phyloP scores from a whole-genome alignment of 2,888 invertebrate species.

The Limnephilus lunatus region DNA sequence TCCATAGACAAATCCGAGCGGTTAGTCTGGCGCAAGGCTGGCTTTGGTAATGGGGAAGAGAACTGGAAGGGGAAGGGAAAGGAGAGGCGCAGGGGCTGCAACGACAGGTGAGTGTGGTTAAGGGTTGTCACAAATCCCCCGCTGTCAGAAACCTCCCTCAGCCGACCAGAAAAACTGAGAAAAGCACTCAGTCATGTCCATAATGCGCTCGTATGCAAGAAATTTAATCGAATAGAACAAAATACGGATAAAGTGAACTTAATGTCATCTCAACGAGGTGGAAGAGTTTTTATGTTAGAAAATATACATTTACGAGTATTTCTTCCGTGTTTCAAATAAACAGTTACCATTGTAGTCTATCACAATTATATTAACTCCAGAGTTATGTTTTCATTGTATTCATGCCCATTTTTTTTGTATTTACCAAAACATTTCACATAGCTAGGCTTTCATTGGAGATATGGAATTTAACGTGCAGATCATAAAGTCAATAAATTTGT shows the following conservation, averaged over 20 bases:
- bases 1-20: conserved; percentile 20
- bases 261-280: background rate
- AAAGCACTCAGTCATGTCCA: conserved; percentile 23
- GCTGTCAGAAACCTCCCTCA: background rate
- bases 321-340: background rate
- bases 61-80: background rate
- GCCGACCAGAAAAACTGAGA: conserved; percentile 15
- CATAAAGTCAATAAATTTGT: no score
- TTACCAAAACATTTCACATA: no score
- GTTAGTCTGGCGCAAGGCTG: background rate
- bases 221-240: background rate
- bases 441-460: no score
- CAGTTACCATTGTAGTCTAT: background rate
- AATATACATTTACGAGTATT: background rate
- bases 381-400: no score
- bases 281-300: background rate
- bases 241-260: background rate
- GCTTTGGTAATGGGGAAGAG: background rate
- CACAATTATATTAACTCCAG: background rate
- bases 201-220: background rate
- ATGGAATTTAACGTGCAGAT: no score
- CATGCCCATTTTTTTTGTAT: no score
- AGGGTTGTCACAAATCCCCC: conserved; percentile 23
- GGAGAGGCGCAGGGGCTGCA: background rate
- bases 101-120: conserved; percentile 2